phyloP scores from a whole-genome alignment of 2,113 vertebrate species.

The Sinocyclocheilus anophthalmus region DNA sequence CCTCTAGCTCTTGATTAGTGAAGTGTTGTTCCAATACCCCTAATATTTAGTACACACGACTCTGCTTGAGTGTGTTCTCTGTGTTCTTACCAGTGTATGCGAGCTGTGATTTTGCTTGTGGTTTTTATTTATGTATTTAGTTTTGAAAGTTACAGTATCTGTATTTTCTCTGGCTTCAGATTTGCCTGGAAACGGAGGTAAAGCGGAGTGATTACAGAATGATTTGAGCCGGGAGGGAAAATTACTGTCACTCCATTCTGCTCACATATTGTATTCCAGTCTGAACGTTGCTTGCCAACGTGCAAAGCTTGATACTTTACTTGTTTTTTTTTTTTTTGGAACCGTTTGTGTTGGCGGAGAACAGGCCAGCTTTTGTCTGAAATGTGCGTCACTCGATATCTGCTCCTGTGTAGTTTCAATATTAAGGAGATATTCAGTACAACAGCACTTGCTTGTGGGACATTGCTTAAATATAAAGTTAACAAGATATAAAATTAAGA shows the following conservation, averaged over 20 bases:
- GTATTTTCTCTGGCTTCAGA: not conserved
- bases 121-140: not conserved
- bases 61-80: too few relatives aligned
- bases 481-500: slow-evolving; percentile 3
- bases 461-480: not conserved
- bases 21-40: not conserved
- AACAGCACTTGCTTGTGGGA: not conserved
- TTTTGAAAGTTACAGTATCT: not conserved
- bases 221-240: slow-evolving; percentile 2
- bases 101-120: not conserved
- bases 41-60: not conserved
- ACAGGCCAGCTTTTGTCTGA: not conserved
- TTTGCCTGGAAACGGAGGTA: not conserved
- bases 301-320: not conserved
- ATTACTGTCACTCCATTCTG: slow-evolving; percentile 11
- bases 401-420: not conserved
- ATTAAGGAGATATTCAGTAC: not conserved
- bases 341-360: not conserved
- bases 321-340: not conserved
- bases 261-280: slow-evolving; percentile 3
- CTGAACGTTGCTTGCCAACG: not conserved
- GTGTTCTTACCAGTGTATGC: too few relatives aligned
- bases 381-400: not conserved
- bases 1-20: not conserved
- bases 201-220: not conserved